Conservation (phyloP, 2,113 vertebrate species). For the Xiphophorus hellerii region DNA sequence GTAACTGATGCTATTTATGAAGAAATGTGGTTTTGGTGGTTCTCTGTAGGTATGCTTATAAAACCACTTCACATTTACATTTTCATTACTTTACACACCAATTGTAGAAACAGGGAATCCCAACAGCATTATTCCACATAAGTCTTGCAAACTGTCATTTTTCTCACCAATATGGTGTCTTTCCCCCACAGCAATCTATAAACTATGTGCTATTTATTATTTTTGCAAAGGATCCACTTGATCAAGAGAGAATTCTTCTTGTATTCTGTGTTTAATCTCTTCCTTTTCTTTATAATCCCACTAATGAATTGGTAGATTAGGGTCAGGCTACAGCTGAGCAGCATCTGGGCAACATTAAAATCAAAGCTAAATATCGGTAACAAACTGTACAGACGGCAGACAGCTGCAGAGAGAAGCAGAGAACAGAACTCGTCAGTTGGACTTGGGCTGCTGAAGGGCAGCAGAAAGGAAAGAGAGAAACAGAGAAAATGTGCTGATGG, state of each 20-base stretch:
- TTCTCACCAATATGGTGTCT: neutral
- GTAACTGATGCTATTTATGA: too few relatives aligned
- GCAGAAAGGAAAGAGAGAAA: too few relatives aligned
- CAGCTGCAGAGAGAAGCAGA: neutral
- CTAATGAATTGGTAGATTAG: slow-evolving; percentile 46
- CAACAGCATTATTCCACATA: neutral
- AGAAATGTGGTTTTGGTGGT: too few relatives aligned
- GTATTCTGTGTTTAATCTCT: slow-evolving; percentile 3
- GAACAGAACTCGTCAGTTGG: neutral
- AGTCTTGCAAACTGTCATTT: neutral
- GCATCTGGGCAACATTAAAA: slow-evolving; percentile 7
- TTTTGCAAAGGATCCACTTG: slow-evolving; percentile 6
- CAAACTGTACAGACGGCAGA: neutral
- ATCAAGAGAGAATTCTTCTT: slow-evolving; percentile 1
- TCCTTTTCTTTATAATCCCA: slow-evolving; percentile 24
- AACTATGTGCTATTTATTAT: neutral
- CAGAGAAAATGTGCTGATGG: slow-evolving; percentile 26
- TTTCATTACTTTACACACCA: neutral
- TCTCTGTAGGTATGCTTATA: neutral
- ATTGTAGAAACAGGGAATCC: neutral
- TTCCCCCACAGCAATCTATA: neutral
- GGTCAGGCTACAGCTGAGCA: neutral
- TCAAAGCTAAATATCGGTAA: slow-evolving; percentile 2
- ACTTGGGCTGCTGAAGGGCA: slow-evolving; percentile 9
- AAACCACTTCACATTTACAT: neutral